Percentiles rank a stretch among this genome's conserved stretches.
phyloP scores from a whole-genome alignment of 1,140 invertebrate species.

The Phortica variegata region DNA sequence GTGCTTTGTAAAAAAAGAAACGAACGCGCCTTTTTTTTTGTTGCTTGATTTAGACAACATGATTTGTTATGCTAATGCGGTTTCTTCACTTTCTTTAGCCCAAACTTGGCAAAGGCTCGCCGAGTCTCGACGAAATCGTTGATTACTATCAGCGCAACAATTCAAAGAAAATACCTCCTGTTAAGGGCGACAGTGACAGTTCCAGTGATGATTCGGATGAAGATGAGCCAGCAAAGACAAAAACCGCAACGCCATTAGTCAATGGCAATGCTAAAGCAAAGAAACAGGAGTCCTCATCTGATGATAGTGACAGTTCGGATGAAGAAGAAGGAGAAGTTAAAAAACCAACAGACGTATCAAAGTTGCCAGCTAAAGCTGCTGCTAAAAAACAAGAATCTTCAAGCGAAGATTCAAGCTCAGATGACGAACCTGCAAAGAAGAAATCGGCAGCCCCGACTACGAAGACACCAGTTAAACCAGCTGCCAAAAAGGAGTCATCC shows the following conservation, averaged over 20 bases:
- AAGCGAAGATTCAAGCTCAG: constrained; percentile 30
- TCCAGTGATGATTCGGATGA: constrained; percentile 15
- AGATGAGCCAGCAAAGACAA: constrained; percentile 26
- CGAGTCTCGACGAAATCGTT: constrained; percentile 59
- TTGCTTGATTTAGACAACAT: too few relatives aligned
- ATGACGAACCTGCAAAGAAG: constrained; percentile 25
- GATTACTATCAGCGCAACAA: constrained; percentile 59
- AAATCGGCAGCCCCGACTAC: constrained; percentile 10
- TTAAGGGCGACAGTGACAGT: constrained; percentile 16
- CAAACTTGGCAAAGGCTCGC: constrained; percentile 59
- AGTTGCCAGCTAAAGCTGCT: constrained; percentile 26
- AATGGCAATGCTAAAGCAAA: constrained; percentile 1
- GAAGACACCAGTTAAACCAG: constrained; percentile 3
- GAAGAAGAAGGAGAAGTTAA: constrained; percentile 10
- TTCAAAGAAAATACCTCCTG: constrained; percentile 56
- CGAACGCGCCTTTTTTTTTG: too few relatives aligned
- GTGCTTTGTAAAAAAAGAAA: constrained; percentile 1
- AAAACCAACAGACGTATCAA: constrained; percentile 22
- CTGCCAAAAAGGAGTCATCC: constrained; percentile 8
- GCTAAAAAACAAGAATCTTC: constrained; percentile 14
- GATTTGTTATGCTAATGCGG: background rate
- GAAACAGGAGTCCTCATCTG: background rate
- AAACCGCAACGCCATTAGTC: constrained; percentile 6
- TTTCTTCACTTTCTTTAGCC: constrained; percentile 19
- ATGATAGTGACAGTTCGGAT: constrained; percentile 7